Conservation (phyloP, 37 sponge, comb jelly and placozoan species). For the Beroe forskalii region DNA sequence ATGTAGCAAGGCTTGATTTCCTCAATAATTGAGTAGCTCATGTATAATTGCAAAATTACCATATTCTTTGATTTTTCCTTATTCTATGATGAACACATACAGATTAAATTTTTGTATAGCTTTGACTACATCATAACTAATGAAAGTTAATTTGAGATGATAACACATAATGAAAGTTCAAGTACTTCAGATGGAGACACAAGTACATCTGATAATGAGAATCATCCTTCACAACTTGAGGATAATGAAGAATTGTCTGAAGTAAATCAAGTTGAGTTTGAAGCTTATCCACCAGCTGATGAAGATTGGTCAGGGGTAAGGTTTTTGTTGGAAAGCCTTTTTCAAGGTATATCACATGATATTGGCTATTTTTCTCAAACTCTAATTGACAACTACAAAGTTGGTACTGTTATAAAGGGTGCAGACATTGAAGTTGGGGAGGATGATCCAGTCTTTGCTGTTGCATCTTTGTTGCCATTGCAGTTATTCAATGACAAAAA, state of each 20-base stretch:
- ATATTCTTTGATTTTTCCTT: no score
- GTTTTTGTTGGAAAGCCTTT: slow-evolving; percentile 6
- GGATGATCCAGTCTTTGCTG: slow-evolving; percentile 65
- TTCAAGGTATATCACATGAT: slow-evolving; percentile 18
- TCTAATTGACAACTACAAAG: slow-evolving; percentile 53
- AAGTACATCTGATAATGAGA: background rate
- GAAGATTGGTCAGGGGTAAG: slow-evolving; percentile 63
- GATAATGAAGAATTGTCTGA: background rate
- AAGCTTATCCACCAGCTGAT: slow-evolving; percentile 54
- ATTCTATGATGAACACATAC: no score
- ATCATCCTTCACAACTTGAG: background rate
- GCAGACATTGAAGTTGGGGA: slow-evolving; percentile 51
- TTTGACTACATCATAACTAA: no score
- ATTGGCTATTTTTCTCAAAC: slow-evolving; percentile 47
- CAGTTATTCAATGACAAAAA: background rate
- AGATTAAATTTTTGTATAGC: no score
- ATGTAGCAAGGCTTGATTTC: no score
- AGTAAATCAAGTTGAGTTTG: slow-evolving; percentile 47
- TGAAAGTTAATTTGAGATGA: no score
- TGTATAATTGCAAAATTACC: no score
- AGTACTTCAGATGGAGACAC: background rate
- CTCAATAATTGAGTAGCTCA: no score
- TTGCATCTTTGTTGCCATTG: slow-evolving; percentile 37
- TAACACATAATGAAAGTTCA: slow-evolving; percentile 20
- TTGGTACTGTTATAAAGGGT: slow-evolving; percentile 61